phyloP scores from a whole-genome alignment of 2,113 vertebrate species.

The Hemichromis elongatus region DNA sequence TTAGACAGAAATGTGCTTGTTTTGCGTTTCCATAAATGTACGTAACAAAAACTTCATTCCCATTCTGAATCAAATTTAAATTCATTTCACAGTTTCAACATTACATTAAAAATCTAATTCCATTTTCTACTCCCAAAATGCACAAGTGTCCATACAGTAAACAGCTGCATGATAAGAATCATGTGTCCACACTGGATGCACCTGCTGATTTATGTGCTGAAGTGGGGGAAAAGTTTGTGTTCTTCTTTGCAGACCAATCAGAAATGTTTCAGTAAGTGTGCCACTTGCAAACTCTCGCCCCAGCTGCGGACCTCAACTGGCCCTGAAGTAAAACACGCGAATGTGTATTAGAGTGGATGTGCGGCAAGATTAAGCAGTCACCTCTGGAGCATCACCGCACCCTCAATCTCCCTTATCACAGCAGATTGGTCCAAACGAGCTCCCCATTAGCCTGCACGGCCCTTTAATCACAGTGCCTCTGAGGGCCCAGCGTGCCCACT shows the following conservation, averaged over 20 bases:
- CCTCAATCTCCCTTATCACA: constrained; percentile 40
- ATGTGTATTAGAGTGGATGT: constrained; percentile 1
- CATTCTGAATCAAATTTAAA: not conserved
- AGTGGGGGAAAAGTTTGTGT: not conserved
- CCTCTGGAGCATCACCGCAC: constrained; percentile 11
- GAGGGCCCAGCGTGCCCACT: constrained; percentile 3
- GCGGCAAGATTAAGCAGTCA: constrained; percentile 31
- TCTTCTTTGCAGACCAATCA: not conserved
- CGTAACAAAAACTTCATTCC: not conserved
- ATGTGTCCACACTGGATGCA: not conserved
- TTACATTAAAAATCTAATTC: not conserved
- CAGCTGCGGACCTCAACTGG: not conserved
- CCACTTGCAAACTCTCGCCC: not conserved
- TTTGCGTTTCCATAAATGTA: not conserved
- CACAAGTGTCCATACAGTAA: not conserved
- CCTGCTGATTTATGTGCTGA: not conserved
- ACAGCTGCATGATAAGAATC: not conserved
- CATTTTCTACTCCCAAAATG: not conserved
- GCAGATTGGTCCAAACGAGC: constrained; percentile 49
- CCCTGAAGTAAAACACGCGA: not conserved
- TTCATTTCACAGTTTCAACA: not conserved
- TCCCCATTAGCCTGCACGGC: constrained; percentile 40
- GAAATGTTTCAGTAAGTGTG: not conserved
- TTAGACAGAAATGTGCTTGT: not conserved
- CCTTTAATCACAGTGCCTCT: constrained; percentile 42